Evolutionary conservation across 2,888 invertebrate species (phyloP).

Genomic region (Phengaris arion): DNA sequence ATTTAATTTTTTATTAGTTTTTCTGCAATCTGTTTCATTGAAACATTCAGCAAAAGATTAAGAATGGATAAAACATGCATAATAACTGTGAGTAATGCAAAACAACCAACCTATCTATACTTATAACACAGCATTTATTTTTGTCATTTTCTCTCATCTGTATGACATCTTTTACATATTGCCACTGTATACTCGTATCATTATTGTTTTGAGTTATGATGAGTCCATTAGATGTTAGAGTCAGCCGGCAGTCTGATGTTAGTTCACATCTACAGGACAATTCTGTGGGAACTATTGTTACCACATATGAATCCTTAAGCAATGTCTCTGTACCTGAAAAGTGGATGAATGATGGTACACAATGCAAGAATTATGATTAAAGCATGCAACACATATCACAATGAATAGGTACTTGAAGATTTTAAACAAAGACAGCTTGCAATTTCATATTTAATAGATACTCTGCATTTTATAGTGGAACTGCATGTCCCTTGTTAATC

Average conservation of each 20-base stretch:
- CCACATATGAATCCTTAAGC: conserved; percentile 74
- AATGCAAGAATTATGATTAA: conserved; percentile 34
- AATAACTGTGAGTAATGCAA: conserved; percentile 30
- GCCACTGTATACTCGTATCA: conserved; percentile 79
- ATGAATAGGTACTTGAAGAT: neutral
- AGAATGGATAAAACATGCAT: neutral
- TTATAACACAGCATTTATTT: conserved; percentile 80
- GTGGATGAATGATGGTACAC: conserved; percentile 45
- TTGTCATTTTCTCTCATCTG: conserved; percentile 77
- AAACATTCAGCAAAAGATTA: no score
- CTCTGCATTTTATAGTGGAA: no score
- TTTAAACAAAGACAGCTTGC: neutral
- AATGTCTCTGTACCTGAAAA: conserved; percentile 71
- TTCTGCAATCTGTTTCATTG: no score
- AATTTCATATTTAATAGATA: neutral
- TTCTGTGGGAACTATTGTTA: conserved; percentile 81
- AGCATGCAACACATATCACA: neutral
- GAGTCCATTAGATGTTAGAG: conserved; percentile 76
- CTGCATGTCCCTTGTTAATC: no score
- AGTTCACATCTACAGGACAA: conserved; percentile 82
- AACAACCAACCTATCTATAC: conserved; percentile 79
- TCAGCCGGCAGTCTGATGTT: conserved; percentile 78
- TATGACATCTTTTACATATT: conserved; percentile 78
- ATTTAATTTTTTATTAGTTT: no score
- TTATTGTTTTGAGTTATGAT: conserved; percentile 69